Conservation (phyloP, 1,140 invertebrate species). For the Leptopilina boulardi region DNA sequence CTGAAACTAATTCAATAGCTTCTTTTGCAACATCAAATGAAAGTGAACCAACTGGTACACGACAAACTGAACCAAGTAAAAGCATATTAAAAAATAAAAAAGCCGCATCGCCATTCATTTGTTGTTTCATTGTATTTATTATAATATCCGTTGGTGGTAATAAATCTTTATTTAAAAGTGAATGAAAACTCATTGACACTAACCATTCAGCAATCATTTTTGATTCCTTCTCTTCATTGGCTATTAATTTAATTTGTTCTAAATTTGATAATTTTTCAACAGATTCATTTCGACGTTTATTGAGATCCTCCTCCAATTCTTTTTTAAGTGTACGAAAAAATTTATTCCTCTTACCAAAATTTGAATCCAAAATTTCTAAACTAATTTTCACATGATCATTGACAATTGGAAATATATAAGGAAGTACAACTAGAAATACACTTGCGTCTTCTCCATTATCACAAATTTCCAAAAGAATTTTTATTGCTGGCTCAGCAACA, state of each 20-base stretch:
- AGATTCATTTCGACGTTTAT: neutral
- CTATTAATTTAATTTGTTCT: conserved; percentile 17
- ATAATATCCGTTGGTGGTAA: conserved; percentile 64
- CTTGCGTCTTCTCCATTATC: conserved; percentile 63
- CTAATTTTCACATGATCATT: conserved; percentile 73
- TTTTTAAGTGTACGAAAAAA: conserved; percentile 67
- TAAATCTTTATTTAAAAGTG: conserved; percentile 64
- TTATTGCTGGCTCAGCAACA: conserved; percentile 64
- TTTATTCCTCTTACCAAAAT: conserved; percentile 73
- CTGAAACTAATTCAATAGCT: conserved; percentile 66
- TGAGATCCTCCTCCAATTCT: conserved; percentile 58
- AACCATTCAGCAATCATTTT: conserved; percentile 56
- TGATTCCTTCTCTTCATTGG: neutral
- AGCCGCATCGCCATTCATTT: conserved; percentile 62
- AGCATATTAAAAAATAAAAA: conserved; percentile 72
- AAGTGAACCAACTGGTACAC: conserved; percentile 65
- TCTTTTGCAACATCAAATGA: conserved; percentile 57
- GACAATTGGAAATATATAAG: conserved; percentile 78
- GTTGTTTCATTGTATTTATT: conserved; percentile 62
- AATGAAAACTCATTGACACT: conserved; percentile 66
- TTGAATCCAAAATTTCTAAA: conserved; percentile 74
- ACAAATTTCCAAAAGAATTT: conserved; percentile 66
- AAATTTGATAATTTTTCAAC: conserved; percentile 41
- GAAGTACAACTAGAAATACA: conserved; percentile 75
- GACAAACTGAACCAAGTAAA: conserved; percentile 69